Conservation (phyloP, 2,797 vertebrate species). For the Hapalemur alaotrensis region DNA sequence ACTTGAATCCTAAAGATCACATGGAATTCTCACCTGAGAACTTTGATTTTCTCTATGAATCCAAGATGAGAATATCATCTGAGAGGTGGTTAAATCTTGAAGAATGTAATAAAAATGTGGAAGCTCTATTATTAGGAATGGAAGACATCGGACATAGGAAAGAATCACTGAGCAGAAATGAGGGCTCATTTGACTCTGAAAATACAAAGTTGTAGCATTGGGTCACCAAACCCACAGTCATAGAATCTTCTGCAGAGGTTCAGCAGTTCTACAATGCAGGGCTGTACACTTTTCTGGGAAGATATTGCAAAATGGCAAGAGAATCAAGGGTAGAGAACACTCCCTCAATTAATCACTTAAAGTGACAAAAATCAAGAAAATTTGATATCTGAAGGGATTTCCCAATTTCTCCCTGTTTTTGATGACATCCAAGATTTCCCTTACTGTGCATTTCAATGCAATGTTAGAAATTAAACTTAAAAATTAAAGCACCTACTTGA, state of each 20-base stretch:
- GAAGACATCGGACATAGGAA: neutral
- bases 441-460: neutral
- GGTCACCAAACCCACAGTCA: neutral
- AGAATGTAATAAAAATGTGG: neutral
- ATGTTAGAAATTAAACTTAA: slow-evolving; percentile 27
- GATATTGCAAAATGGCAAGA: neutral
- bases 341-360: neutral
- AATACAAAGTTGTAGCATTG: neutral
- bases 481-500: neutral
- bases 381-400: neutral
- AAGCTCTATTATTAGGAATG: neutral
- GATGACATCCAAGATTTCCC: neutral
- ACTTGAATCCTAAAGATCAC: neutral
- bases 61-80: neutral
- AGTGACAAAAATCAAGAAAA: slow-evolving; percentile 11
- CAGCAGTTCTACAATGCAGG: neutral
- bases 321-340: neutral
- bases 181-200: neutral
- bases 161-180: neutral
- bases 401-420: neutral
- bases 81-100: neutral
- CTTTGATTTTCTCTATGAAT: neutral
- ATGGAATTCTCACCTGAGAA: neutral
- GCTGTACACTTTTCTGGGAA: neutral
- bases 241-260: neutral